Base-by-base conservation (phyloP, 2,797 vertebrate species). In the Darevskia mixta region DNA sequence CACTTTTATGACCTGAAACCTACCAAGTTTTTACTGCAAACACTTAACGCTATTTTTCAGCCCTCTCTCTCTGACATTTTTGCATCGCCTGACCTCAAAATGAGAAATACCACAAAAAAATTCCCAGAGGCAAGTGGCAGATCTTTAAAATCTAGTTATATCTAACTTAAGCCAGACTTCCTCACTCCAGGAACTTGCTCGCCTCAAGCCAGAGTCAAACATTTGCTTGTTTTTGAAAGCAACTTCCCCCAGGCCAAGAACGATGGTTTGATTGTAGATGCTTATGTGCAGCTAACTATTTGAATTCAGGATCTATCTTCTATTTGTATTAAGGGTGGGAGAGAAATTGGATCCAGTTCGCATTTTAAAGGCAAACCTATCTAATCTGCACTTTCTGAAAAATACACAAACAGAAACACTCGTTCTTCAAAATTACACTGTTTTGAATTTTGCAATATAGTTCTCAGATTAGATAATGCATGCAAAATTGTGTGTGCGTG, bases 221-320 rank as follows among this genome's bases (percentile, higher is more conserved):
- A 38, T 87, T 87, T 38, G n/a, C n/a, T n/a, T 64, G 61, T 64
- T 67, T n/a, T 73, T 3, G 64, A 25, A 78, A 82, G 43, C n/a
- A 69, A n/a, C 6, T 20, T 78, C n/a, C 61, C 43, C 67, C 29
- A 45, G 77, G 80, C 43, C 38, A 18, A 75, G 73, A 55, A 49
- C 0, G 17, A 38, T 38, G 41, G 8, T 23, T 83, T 67, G 41
- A 15, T 55, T 87, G 41, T 49, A 82, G 76, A 86, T 67, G 38
- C 41, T 67, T 78, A 45, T 20, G 32, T 29, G 35, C 3, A 29
- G 15, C 15, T 20, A 13, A 17, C 25, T 20, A n/a, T 80, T 80
- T 64, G 32, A 79, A 79, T 79, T 79, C 49, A 27, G 29, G 27
- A 80, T 43, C 18, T 35, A 5, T 75, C 38, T 64, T 78, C 49